These are phyloP conservation scores for Tenualosa ilisha DNA, from an alignment of 2,797 vertebrate genomes.

Conservation along the genomic window DNA sequence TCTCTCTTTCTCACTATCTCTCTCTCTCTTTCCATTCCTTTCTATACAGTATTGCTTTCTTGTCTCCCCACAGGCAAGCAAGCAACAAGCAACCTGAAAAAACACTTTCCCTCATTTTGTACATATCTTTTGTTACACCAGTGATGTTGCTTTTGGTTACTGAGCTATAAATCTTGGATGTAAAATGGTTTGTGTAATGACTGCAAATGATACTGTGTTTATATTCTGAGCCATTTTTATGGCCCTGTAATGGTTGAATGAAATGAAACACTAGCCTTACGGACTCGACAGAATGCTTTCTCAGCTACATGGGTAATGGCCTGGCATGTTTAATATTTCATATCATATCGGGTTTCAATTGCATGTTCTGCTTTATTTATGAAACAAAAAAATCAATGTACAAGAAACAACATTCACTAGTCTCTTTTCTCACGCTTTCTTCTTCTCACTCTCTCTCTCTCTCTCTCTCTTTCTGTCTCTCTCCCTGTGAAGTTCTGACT, in stretches of 20 bases:
- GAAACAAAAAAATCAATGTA: constrained; percentile 18
- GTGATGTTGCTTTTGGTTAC: not conserved
- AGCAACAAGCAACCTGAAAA: not conserved
- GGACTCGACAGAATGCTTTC: not conserved
- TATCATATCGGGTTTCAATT: constrained; percentile 7
- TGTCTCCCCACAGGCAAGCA: not conserved
- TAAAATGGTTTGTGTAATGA: constrained; percentile 6
- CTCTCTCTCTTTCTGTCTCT: not conserved
- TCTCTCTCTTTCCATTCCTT: not conserved
- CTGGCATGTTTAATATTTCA: not conserved
- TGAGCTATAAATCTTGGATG: constrained; percentile 3
- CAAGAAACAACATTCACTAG: not conserved
- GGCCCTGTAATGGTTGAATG: constrained; percentile 6
- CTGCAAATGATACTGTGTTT: constrained; percentile 1
- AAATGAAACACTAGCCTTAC: not conserved
- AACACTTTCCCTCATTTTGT: not conserved
- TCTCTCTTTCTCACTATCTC: not conserved
- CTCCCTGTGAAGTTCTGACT: not conserved
- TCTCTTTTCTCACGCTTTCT: not conserved
- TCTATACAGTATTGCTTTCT: not conserved
- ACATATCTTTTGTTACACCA: not conserved
- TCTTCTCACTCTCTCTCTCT: not conserved
- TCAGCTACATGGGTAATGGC: not conserved
- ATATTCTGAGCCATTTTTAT: not conserved
- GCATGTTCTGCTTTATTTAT: constrained; percentile 19